Percentiles rank a stretch among this genome's conserved stretches.
Conservation (phyloP, 2,113 vertebrate genomes). For the Lanius collurio region DNA sequence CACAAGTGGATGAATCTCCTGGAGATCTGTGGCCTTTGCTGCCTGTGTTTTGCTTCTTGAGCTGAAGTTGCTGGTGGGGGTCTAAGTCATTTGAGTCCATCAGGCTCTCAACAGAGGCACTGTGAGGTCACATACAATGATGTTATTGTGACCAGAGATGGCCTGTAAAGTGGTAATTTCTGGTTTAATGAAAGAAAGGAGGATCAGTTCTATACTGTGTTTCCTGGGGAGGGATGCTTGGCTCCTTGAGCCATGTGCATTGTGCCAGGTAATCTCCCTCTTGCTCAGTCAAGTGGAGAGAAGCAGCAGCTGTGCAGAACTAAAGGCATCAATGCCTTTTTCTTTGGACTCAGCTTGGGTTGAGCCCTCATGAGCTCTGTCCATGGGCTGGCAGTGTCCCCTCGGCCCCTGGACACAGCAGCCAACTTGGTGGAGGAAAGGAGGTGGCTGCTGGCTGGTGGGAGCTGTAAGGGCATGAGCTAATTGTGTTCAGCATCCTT, state of each 20-base stretch:
- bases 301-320: constrained; percentile 35
- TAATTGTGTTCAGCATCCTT: neutral
- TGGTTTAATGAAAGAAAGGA: constrained; percentile 31
- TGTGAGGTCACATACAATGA: neutral
- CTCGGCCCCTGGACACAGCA: fast-evolving
- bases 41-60: neutral
- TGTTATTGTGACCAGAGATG: neutral
- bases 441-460: neutral
- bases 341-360: neutral
- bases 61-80: neutral
- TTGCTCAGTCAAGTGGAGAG: constrained; percentile 48
- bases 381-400: fast-evolving
- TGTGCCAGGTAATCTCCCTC: constrained; percentile 19
- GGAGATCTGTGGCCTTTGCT: neutral
- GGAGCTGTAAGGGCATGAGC: neutral
- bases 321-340: neutral
- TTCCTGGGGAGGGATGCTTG: constrained; percentile 37
- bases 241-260: neutral
- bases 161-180: constrained; percentile 41
- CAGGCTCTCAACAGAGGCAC: neutral
- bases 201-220: constrained; percentile 21
- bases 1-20: neutral
- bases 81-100: neutral
- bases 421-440: neutral
- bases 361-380: neutral